phyloP scores from a whole-genome alignment of 2,797 vertebrate species.

The Hylomyscus alleni region DNA sequence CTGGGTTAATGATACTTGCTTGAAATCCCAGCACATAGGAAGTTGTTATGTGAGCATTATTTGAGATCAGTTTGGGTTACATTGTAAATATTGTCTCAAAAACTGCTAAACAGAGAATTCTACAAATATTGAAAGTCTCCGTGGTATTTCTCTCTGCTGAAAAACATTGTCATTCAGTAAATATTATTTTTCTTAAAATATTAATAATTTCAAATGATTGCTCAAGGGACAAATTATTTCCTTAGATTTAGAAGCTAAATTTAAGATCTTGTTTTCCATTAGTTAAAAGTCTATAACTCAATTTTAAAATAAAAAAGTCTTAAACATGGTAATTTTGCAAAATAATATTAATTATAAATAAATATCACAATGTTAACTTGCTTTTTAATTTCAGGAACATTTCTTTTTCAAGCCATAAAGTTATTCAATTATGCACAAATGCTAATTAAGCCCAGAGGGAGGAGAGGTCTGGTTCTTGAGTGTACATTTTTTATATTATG shows the following conservation, averaged over 20 bases:
- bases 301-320: slow-evolving; percentile 22
- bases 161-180: slow-evolving; percentile 31
- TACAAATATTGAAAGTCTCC: background rate
- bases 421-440: slow-evolving; percentile 20
- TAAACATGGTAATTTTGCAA: slow-evolving; percentile 19
- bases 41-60: too few relatives aligned
- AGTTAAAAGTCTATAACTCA: background rate
- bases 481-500: background rate
- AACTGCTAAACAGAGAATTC: background rate
- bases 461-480: background rate
- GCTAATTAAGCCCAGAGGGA: slow-evolving; percentile 26
- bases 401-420: slow-evolving; percentile 31
- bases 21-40: background rate
- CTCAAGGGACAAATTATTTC: background rate
- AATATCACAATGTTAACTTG: background rate
- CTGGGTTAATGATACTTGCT: background rate
- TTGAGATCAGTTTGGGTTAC: background rate
- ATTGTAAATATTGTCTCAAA: background rate
- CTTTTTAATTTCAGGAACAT: slow-evolving; percentile 41
- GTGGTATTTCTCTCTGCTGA: background rate
- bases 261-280: background rate
- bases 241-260: background rate
- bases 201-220: background rate
- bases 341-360: slow-evolving; percentile 34
- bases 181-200: background rate